These are phyloP conservation scores for Fragum sueziense DNA, from an alignment of 2,888 invertebrate genomes.

Conservation along the genomic window DNA sequence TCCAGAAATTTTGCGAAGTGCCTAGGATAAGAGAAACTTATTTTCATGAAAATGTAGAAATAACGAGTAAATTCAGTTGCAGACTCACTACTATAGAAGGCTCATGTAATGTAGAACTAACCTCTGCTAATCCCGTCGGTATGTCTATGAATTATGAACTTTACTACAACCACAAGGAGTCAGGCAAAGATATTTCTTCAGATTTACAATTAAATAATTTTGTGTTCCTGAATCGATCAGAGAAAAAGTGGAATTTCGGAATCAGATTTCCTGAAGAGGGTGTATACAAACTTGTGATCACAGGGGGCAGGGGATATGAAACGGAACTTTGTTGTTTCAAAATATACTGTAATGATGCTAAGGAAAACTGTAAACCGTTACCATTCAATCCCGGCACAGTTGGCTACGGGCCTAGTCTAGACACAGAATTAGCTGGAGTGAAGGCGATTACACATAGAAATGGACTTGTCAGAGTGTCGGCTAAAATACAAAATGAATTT, in stretches of 20 bases:
- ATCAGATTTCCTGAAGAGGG: conserved; percentile 62
- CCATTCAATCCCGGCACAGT: conserved; percentile 58
- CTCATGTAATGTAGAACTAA: conserved; percentile 39
- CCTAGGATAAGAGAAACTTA: conserved; percentile 39
- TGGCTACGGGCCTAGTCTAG: conserved; percentile 62
- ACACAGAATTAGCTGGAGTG: conserved; percentile 53
- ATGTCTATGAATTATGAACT: conserved; percentile 56
- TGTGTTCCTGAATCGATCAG: conserved; percentile 54
- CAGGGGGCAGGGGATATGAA: conserved; percentile 44
- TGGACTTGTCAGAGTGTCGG: conserved; percentile 49
- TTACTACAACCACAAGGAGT: conserved; percentile 61
- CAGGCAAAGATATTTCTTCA: conserved; percentile 49
- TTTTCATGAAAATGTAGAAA: conserved; percentile 37
- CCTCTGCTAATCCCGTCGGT: conserved; percentile 26
- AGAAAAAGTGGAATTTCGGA: conserved; percentile 51
- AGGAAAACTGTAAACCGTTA: conserved; percentile 55
- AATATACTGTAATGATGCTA: conserved; percentile 52
- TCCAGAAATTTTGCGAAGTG: conserved; percentile 48
- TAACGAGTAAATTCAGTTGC: conserved; percentile 41
- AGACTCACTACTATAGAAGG: conserved; percentile 38
- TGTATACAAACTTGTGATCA: conserved; percentile 58
- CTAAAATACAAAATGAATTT: conserved; percentile 41
- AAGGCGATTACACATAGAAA: conserved; percentile 50
- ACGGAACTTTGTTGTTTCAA: conserved; percentile 57
- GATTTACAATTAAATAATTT: conserved; percentile 59